Evolutionary conservation across 2,888 invertebrate species (phyloP).

Genomic region (Cheilosia pagana): DNA sequence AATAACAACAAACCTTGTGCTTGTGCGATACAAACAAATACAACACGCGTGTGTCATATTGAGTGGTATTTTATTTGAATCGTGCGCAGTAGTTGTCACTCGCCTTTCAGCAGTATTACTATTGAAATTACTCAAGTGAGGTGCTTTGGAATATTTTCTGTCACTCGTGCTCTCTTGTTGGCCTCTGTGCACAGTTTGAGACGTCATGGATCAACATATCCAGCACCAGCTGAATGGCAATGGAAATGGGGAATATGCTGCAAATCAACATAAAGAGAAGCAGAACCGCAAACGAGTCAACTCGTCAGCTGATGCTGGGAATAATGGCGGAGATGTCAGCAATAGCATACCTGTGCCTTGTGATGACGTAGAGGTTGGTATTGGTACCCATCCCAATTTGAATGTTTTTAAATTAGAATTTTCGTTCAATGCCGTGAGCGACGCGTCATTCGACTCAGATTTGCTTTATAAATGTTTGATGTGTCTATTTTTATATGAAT

Average conservation of each 20-base stretch:
- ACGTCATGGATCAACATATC: constrained; percentile 42
- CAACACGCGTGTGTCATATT: constrained; percentile 2
- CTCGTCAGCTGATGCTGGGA: constrained; percentile 14
- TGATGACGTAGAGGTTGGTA: constrained; percentile 7
- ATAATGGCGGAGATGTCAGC: constrained; percentile 30
- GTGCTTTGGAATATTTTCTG: no score
- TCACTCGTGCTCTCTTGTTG: background rate
- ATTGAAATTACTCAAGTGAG: background rate
- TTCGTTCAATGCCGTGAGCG: background rate
- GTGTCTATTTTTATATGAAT: background rate
- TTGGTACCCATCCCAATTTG: background rate
- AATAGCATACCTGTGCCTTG: background rate
- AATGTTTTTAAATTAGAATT: background rate
- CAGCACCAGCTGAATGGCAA: constrained; percentile 44
- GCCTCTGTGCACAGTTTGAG: constrained; percentile 1
- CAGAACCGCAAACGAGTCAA: background rate
- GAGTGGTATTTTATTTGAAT: constrained; percentile 23
- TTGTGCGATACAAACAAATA: background rate
- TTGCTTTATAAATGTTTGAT: background rate
- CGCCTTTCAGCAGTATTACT: no score
- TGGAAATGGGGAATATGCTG: constrained; percentile 14
- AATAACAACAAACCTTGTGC: background rate
- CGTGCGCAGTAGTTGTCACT: constrained; percentile 21
- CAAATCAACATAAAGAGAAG: background rate
- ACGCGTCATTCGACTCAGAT: background rate